phyloP scores from a whole-genome alignment of 2,888 invertebrate genomes.

The Lithophane socia region DNA sequence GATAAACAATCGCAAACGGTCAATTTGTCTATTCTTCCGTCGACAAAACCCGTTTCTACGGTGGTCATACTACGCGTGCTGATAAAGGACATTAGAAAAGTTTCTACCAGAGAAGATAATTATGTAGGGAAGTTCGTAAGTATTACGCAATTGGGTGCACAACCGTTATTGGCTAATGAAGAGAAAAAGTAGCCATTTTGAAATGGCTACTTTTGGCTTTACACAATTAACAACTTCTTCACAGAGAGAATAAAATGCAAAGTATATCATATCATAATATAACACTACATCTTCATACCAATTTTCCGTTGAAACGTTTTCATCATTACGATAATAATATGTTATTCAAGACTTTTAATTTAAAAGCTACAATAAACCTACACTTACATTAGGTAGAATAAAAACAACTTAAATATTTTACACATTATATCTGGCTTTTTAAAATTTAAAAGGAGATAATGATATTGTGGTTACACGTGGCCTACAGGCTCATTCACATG shows the following conservation, averaged over 20 bases:
- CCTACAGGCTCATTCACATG: conserved; percentile 14
- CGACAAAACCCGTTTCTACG: too few species aligned
- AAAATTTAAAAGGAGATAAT: conserved; percentile 33
- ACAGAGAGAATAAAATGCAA: neutral
- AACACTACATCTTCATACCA: neutral
- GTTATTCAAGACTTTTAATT: conserved; percentile 24
- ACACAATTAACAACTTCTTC: neutral
- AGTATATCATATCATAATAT: neutral
- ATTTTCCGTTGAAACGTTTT: neutral
- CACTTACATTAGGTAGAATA: neutral
- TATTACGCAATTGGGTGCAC: neutral
- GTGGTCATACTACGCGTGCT: too few species aligned
- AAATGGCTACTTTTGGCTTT: neutral
- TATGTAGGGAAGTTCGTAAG: neutral
- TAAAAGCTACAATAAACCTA: conserved; percentile 26
- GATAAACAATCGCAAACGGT: too few species aligned
- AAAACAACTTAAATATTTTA: conserved; percentile 21
- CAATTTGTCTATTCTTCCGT: too few species aligned
- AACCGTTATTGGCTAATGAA: neutral
- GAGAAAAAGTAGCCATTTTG: neutral
- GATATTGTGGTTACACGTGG: conserved; percentile 16
- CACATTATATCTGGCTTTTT: conserved; percentile 29
- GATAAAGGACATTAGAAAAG: neutral
- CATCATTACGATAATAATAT: conserved; percentile 9
- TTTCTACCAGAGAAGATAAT: neutral